Evolutionary conservation across 2,888 invertebrate genomes (phyloP), one percentile per base, ranked within the genome.

Genomic region (Pterostichus niger): DNA sequence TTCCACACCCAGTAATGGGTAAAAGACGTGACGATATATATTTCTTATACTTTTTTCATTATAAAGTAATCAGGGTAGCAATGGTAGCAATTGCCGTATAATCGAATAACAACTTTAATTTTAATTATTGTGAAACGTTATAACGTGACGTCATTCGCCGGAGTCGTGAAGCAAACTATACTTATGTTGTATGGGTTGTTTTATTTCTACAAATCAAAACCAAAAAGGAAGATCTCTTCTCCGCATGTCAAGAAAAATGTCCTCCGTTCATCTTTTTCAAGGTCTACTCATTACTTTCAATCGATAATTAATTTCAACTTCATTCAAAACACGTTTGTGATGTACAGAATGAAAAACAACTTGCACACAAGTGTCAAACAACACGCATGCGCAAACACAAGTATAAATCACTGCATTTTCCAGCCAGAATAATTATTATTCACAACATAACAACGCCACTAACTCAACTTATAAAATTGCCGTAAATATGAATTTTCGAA

Each of bases 261-360:
- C 24, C 73, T 46, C 15, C 31, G 64, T 73, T 46, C 13, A 71
- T 71, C 17, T 71, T 40, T 24, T 75, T 52, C 75, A 52, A 75
- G 75, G 49, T 33, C 33, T 31, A n/a, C 33, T 49, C 52, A 75
- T 75, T 75, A 75, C 52, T 52, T 75, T 49, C 75, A 75, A 75
- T 75, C 52, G 75, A 75, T 75, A 75, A 75, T 75, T 75, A 75
- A 75, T 75, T 52, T 75, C 75, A 13, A 52, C 33, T 52, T 52
- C 75, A 75, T 75, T 75, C 75, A 75, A 75, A 75, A 75, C 75
- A 75, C 75, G 75, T 75, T 52, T 71, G 68, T 40, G 68, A 71
- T 44, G 68, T 71, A 15, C 10, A 71, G 17, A 71, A 46, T 44
- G 68, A 71, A 44, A 71, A 71, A 71, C 68, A 71, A 75, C 52